Base-by-base conservation (phyloP, 1,140 invertebrate genomes). In the Hyposmocoma kahamanoa region DNA sequence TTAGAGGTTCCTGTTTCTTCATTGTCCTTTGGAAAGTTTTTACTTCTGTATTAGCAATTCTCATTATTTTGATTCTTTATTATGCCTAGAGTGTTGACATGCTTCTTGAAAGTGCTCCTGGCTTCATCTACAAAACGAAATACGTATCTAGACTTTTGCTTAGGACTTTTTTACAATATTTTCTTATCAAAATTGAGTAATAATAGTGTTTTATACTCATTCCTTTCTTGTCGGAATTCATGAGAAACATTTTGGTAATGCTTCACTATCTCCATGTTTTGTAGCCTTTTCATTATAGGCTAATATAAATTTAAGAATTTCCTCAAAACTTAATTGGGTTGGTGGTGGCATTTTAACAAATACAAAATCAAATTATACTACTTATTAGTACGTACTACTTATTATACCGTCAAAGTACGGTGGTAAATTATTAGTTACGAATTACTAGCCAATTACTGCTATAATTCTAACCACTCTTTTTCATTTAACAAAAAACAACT, bases 241-340 rank as follows among this genome's bases (percentile, higher is more conserved):
- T 96, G 18, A 97, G 87, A 78, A 94, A 95, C 49, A 88, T 87
- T 83, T 95, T 96, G 66, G n/a, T 97, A 97, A 87, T 96, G 90
- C 82, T 94, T 95, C 24, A 97, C 95, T 50, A 96, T 86, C 50
- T 96, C 93, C n/a, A 82, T 94, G 92, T 84, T 97, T 97, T 59
- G 92, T 93, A 42, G 95, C 94, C 87, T 91, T 93, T 17, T 94
- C 94, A 54, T 94, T 94, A 68, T 94, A 93, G 67, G 89, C 89
- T 54, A 94, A 66, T 86, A 97, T 93, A 90, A 92, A 96, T 72
- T 93, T 90, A 36, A 92, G 89, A 67, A 97, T 94, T 88, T 94
- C 90, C 54, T 94, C 92, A 65, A 95, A 89, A 72, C 91, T 94
- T 80, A 96, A 88, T 67, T 93, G 92, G 60, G 88, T 89, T 51